phyloP scores from a whole-genome alignment of 1,140 invertebrate genomes.

The Chionoecetes opilio region DNA sequence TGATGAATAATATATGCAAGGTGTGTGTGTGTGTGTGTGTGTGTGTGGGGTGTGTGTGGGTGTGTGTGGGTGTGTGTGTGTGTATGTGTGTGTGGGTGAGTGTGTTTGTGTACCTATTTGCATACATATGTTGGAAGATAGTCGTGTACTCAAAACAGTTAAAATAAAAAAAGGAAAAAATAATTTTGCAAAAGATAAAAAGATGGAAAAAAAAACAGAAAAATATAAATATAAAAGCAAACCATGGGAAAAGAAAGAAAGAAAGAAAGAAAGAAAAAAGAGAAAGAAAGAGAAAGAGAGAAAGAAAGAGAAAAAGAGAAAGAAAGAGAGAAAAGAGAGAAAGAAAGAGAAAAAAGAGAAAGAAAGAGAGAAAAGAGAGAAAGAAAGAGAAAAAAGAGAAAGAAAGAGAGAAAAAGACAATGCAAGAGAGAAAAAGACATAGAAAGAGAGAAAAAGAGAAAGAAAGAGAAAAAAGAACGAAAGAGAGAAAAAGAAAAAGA shows the following conservation, averaged over 20 bases:
- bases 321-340: not conserved
- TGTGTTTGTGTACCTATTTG: too few species aligned
- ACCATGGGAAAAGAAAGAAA: not conserved
- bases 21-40: too few species aligned
- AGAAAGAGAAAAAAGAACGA: not conserved
- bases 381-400: not conserved
- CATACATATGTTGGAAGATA: too few species aligned
- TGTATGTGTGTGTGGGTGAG: too few species aligned
- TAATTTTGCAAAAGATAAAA: too few species aligned
- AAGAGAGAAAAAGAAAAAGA: not conserved
- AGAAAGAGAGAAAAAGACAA: not conserved
- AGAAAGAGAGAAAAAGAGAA: not conserved
- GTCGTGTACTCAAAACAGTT: too few species aligned
- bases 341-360: not conserved
- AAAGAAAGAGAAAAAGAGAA: not conserved
- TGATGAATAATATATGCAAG: too few species aligned
- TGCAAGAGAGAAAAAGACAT: not conserved
- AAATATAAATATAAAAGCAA: not conserved
- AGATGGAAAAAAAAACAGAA: not conserved
- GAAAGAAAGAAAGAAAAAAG: not conserved
- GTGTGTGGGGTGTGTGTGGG: too few species aligned
- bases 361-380: slow-evolving; percentile 10
- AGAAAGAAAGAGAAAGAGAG: not conserved
- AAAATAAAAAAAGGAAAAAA: too few species aligned
- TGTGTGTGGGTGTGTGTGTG: too few species aligned